These are phyloP conservation scores for Salticus scenicus DNA, from an alignment of 2,888 invertebrate genomes.

Conservation along the genomic window DNA sequence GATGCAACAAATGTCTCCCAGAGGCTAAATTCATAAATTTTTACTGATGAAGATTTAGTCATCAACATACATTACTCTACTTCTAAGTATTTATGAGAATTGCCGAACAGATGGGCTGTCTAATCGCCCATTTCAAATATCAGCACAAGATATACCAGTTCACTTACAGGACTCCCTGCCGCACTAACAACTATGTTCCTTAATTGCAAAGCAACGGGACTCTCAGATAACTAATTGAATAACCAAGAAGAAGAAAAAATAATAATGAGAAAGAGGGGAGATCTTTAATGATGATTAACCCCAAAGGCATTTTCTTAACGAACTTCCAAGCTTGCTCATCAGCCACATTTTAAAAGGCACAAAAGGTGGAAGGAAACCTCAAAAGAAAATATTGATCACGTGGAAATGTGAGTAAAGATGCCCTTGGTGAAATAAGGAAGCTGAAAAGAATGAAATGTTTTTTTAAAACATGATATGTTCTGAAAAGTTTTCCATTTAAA, in stretches of 20 bases:
- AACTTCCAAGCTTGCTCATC: background rate
- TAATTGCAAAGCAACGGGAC: constrained; percentile 39
- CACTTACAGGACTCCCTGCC: background rate
- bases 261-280: background rate
- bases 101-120: constrained; percentile 3
- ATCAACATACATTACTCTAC: constrained; percentile 3
- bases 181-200: constrained; percentile 9
- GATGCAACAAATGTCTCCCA: background rate
- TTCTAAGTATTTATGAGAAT: background rate
- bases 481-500: too few species aligned
- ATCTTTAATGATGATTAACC: constrained; percentile 68
- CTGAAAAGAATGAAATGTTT: too few species aligned
- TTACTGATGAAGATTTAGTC: background rate
- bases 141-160: background rate
- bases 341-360: background rate
- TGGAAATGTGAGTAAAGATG: too few species aligned
- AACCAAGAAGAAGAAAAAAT: background rate
- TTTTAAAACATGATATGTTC: too few species aligned
- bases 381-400: too few species aligned
- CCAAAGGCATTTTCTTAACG: constrained; percentile 9
- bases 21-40: background rate
- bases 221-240: constrained; percentile 2
- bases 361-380: too few species aligned
- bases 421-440: too few species aligned
- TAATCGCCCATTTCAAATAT: background rate